phyloP scores from a whole-genome alignment of 2,797 vertebrate species.

The Galagoides demidoff region DNA sequence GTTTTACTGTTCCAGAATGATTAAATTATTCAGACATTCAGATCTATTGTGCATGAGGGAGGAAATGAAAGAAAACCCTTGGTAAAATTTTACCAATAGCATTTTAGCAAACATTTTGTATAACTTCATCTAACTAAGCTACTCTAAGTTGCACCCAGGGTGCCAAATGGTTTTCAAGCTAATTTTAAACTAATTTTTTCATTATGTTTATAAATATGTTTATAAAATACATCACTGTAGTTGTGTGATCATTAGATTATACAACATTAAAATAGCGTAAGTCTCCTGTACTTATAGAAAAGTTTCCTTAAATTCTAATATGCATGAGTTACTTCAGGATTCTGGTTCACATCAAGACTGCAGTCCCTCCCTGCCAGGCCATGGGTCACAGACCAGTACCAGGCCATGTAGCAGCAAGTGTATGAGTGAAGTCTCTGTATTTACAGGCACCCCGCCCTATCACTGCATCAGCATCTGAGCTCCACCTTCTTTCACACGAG shows the following conservation, averaged over 20 bases:
- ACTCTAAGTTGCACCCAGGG: background rate
- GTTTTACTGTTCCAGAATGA: background rate
- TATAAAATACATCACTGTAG: background rate
- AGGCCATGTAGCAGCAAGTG: no score
- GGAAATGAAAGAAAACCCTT: background rate
- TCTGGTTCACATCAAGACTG: background rate
- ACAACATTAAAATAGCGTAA: slow-evolving; percentile 2
- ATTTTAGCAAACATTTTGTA: background rate
- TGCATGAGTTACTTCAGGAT: background rate
- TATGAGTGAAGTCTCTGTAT: no score
- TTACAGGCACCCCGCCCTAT: no score
- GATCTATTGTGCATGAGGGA: background rate
- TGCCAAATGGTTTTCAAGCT: background rate
- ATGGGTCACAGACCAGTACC: no score
- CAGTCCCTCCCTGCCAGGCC: no score
- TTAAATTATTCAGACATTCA: slow-evolving; percentile 31
- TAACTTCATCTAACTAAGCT: background rate
- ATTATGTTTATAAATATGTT: slow-evolving; percentile 24
- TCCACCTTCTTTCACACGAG: no score
- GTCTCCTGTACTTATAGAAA: background rate
- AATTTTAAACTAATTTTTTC: background rate
- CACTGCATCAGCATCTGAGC: no score
- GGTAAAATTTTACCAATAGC: slow-evolving; percentile 25
- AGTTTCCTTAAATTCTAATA: background rate
- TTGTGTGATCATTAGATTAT: background rate